Evolutionary conservation across 2,888 invertebrate genomes (phyloP).

Genomic region (Cacoxenus indagator): DNA sequence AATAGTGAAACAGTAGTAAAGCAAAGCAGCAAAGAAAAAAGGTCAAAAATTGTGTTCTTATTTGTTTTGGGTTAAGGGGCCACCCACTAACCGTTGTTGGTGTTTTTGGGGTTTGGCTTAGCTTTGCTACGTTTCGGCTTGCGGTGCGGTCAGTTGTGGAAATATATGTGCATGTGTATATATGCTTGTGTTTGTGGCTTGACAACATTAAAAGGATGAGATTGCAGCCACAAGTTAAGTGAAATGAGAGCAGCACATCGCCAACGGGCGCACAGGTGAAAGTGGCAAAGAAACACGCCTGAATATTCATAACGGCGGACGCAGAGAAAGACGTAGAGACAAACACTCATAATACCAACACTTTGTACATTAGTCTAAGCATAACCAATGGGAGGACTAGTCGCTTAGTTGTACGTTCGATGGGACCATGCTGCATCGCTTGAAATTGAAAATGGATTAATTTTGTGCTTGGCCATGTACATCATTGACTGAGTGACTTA

Average conservation of each 20-base stretch:
- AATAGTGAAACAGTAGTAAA: constrained; percentile 23
- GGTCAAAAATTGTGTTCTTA: constrained; percentile 43
- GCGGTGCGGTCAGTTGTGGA: not conserved
- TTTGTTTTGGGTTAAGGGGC: constrained; percentile 14
- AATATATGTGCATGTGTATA: not conserved
- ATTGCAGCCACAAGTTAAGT: no score
- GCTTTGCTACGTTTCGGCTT: not conserved
- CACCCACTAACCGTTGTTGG: not conserved
- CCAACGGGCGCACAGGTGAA: no score
- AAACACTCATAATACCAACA: not conserved
- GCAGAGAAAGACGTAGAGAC: not conserved
- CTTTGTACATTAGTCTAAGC: constrained; percentile 8
- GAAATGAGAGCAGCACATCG: no score
- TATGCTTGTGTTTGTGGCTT: not conserved
- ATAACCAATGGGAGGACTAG: not conserved
- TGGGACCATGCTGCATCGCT: constrained; percentile 24
- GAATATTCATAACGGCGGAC: not conserved
- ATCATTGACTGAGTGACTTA: not conserved
- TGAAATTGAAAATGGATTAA: constrained; percentile 55
- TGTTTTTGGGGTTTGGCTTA: not conserved
- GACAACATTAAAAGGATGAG: not conserved
- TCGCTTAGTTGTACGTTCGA: not conserved
- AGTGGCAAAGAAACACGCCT: not conserved
- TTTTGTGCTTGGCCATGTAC: constrained; percentile 1
- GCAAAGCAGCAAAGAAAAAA: constrained; percentile 44